Evolutionary conservation across 2,113 vertebrate species (phyloP).

Genomic region (Pangasianodon gigas): DNA sequence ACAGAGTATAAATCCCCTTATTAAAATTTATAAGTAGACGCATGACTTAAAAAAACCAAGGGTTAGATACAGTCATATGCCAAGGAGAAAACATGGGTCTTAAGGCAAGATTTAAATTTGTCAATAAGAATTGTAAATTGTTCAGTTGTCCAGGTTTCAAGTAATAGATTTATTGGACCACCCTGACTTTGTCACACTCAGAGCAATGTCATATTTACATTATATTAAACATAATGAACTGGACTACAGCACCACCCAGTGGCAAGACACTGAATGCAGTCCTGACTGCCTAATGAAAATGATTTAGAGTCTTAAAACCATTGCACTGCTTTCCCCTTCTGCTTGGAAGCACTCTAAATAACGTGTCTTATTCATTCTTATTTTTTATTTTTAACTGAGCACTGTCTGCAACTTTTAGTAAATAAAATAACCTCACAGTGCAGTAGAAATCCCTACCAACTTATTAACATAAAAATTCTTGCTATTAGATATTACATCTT

Average conservation of each 20-base stretch:
- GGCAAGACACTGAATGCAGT: not conserved
- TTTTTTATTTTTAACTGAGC: not conserved
- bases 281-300: not conserved
- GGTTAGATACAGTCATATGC: too few species aligned
- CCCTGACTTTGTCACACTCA: not conserved
- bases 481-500: not conserved
- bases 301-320: not conserved
- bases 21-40: too few species aligned
- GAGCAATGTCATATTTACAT: not conserved
- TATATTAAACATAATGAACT: too few species aligned
- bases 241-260: constrained; percentile 12
- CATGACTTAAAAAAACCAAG: too few species aligned
- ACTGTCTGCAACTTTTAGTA: not conserved
- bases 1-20: too few species aligned
- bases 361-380: not conserved
- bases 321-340: not conserved
- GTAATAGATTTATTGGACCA: not conserved
- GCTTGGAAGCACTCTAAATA: not conserved
- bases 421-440: not conserved
- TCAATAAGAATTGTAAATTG: too few species aligned
- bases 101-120: too few species aligned
- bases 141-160: not conserved
- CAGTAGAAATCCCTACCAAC: too few species aligned
- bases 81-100: too few species aligned
- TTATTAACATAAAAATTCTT: too few species aligned